Base-by-base conservation (phyloP, 2,113 vertebrate genomes). In the Beaufortia kweichowensis region DNA sequence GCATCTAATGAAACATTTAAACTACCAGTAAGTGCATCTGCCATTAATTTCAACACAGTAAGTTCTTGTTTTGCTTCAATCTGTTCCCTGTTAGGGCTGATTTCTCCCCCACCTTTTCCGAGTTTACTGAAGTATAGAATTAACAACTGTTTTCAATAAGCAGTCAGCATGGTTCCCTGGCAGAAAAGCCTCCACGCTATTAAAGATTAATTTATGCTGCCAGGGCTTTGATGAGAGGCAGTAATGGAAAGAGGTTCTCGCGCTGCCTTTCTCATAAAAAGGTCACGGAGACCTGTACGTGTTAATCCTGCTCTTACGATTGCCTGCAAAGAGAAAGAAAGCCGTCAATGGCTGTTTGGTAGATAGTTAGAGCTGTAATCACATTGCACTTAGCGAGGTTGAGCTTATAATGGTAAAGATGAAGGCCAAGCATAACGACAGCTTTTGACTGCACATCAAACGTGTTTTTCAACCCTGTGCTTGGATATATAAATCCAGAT, bases 101-200 rank as follows among this genome's bases (percentile, higher is more conserved):
- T 87, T 91, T 91, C 46, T 9, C 33, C 59, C 63, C 28, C 82
- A 73, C 79, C 91, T 91, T 93, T 91, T 92, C 91, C 89, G 92
- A 92, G 94, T 94, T 94, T 94, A 96, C 90, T 94, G 91, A 93
- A 94, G 93, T 92, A 95, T 91, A 95, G 94, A 95, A 95, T 95
- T 94, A 95, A 94, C 95, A 96, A 96, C 95, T 97, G 95, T 95
- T 97, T 96, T 93, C 92, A 95, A 95, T 97, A 94, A 95, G 94
- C 92, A 93, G 93, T 91, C 93, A 94, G 94, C 92, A 87, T 91
- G 94, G 86, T 88, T 89, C 91, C 93, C 93, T 80, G 67, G 90
- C 90, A 89, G 85, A 89, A 92, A 92, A 88, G 57, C 76, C 83
- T 87, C 86, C 88, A 89, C 87, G 88, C 88, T 89, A 91, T 90